phyloP scores from a whole-genome alignment of 2,888 invertebrate species.

The Pyrrhia umbra region DNA sequence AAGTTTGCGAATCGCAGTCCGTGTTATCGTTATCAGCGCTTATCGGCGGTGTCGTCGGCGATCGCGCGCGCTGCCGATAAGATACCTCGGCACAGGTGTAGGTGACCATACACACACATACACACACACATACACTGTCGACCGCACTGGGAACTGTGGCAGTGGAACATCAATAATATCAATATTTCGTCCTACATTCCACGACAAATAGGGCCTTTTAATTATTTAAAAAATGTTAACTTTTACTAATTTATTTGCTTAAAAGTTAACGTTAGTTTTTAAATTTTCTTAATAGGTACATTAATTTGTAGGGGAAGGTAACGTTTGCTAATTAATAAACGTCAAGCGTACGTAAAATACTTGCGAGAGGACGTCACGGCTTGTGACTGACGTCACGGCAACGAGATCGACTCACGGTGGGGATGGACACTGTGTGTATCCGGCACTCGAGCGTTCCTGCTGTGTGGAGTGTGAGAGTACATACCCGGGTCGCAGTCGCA shows the following conservation, averaged over 20 bases:
- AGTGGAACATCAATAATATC: conserved; percentile 41
- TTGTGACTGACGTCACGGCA: conserved; percentile 25
- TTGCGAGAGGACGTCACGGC: background rate
- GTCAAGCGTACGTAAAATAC: conserved; percentile 16
- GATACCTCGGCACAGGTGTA: conserved; percentile 35
- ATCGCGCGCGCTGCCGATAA: conserved; percentile 63
- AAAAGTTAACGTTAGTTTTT: no score
- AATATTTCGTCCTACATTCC: conserved; percentile 33
- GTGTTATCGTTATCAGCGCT: conserved; percentile 69
- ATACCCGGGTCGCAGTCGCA: no score
- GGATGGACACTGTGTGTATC: no score
- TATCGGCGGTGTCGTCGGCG: conserved; percentile 53
- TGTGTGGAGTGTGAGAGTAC: no score
- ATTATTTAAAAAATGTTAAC: background rate
- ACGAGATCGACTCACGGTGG: conserved; percentile 12
- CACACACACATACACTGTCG: background rate
- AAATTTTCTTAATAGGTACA: background rate
- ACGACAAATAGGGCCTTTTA: background rate
- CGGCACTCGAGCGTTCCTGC: no score
- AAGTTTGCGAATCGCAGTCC: conserved; percentile 70
- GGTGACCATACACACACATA: conserved; percentile 18
- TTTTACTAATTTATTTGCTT: no score
- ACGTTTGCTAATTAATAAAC: conserved; percentile 9
- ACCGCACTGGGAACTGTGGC: conserved; percentile 20
- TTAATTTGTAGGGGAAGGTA: background rate